phyloP scores from a whole-genome alignment of 2,797 vertebrate genomes.

The Delichon dasypus region DNA sequence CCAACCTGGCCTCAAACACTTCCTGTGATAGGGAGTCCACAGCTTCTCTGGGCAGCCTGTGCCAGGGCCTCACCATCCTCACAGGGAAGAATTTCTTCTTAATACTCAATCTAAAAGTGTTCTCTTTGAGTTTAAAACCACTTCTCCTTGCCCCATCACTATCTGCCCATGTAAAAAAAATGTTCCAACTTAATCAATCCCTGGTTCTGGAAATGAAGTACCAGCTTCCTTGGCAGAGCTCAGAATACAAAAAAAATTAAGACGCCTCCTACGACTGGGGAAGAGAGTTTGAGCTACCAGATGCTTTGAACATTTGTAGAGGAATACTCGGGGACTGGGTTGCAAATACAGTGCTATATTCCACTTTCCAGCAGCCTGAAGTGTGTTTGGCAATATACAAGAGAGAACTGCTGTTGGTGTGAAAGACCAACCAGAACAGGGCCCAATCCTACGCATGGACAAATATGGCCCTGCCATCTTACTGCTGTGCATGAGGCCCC shows the following conservation, averaged over 20 bases:
- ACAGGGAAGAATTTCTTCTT: not conserved
- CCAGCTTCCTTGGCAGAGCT: not conserved
- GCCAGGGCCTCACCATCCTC: not conserved
- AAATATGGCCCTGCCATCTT: not conserved
- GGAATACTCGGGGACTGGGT: not conserved
- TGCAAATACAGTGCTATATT: conserved; percentile 6
- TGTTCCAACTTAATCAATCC: not conserved
- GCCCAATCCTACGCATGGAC: not conserved
- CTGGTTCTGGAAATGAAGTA: conserved; percentile 12
- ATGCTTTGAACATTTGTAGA: conserved; percentile 31
- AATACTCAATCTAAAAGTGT: not conserved
- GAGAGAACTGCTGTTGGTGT: not conserved
- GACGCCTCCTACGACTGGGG: not conserved
- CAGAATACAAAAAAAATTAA: conserved; percentile 7
- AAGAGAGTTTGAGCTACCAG: conserved; percentile 21
- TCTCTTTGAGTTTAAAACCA: not conserved
- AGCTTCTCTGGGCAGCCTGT: not conserved
- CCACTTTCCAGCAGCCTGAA: conserved; percentile 2
- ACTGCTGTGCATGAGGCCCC: not conserved
- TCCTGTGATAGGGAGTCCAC: not conserved
- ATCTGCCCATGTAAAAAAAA: not conserved
- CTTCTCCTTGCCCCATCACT: not conserved
- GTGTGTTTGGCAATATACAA: conserved; percentile 19
- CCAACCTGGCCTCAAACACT: not conserved
- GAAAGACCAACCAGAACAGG: not conserved